These are phyloP conservation scores for Bradypus variegatus DNA, from an alignment of 2,797 vertebrate genomes.

Conservation along the genomic window DNA sequence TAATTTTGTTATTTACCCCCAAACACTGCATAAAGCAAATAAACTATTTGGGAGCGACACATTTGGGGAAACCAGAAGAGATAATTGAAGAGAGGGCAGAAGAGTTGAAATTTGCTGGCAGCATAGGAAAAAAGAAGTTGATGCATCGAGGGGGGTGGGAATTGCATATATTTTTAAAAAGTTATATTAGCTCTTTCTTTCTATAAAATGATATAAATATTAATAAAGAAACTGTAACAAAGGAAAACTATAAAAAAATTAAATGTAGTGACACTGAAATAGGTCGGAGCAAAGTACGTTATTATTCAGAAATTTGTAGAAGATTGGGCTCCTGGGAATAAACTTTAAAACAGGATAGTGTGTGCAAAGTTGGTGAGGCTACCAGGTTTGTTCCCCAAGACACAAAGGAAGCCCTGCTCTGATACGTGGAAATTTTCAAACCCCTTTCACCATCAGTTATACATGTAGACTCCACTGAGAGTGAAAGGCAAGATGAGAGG, in stretches of 20 bases:
- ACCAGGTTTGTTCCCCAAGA: background rate
- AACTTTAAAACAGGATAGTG: background rate
- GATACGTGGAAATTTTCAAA: background rate
- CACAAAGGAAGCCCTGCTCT: background rate
- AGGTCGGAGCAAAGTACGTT: no score
- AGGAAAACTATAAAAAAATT: background rate
- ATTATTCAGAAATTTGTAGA: rapidly evolving
- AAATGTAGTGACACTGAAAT: background rate
- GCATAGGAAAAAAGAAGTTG: background rate
- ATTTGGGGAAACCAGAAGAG: conserved; percentile 23
- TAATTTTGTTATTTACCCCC: background rate
- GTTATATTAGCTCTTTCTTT: background rate
- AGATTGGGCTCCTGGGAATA: background rate
- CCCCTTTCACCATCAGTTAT: background rate
- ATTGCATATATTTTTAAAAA: background rate
- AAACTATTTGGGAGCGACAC: conserved; percentile 10
- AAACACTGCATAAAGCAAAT: conserved; percentile 36
- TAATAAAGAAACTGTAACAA: background rate
- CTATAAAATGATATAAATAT: background rate
- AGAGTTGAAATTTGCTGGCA: background rate
- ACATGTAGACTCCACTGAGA: rapidly evolving
- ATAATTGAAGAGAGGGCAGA: conserved; percentile 15
- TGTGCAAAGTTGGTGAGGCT: background rate
- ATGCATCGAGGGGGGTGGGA: background rate
- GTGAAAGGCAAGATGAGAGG: background rate